Percentiles rank a stretch among this genome's conserved stretches.
Evolutionary conservation across 2,113 vertebrate genomes (phyloP).

Genomic region (Trochalopteron elliotii): DNA sequence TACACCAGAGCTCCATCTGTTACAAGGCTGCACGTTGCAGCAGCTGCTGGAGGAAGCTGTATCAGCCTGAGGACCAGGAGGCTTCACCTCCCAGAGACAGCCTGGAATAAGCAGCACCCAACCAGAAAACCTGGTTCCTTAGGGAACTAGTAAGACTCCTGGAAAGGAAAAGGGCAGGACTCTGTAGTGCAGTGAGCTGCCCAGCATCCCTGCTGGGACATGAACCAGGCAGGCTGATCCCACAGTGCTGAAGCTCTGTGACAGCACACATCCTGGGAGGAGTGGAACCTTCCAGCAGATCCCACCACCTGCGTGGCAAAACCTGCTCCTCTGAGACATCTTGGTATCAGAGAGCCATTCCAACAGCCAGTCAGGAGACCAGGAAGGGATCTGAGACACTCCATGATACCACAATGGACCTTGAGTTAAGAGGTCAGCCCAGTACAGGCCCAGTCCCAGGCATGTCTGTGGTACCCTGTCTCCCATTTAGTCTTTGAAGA

Average conservation of each 20-base stretch:
- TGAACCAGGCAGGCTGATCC: not conserved
- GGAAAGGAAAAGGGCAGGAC: not conserved
- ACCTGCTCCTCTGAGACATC: not conserved
- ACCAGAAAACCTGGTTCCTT: not conserved
- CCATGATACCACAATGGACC: not conserved
- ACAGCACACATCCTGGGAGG: not conserved
- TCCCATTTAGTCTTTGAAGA: not conserved
- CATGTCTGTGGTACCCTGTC: not conserved
- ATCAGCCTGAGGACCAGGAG: not conserved
- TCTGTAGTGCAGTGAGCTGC: not conserved
- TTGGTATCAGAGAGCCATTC: not conserved
- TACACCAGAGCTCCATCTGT: not conserved
- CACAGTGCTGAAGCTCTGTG: not conserved
- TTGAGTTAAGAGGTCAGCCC: not conserved
- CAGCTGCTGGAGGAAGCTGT: not conserved
- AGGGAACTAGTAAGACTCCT: not conserved
- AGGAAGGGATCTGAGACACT: not conserved
- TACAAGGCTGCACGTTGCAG: not conserved
- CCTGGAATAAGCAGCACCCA: not conserved
- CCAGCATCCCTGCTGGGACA: not conserved
- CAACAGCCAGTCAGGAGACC: not conserved
- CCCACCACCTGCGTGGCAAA: fast-evolving
- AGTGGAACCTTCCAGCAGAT: not conserved
- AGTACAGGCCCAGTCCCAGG: not conserved
- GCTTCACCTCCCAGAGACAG: not conserved